Evolutionary conservation across 2,113 vertebrate genomes (phyloP).

Genomic region (Rhinolophus ferrumequinum): DNA sequence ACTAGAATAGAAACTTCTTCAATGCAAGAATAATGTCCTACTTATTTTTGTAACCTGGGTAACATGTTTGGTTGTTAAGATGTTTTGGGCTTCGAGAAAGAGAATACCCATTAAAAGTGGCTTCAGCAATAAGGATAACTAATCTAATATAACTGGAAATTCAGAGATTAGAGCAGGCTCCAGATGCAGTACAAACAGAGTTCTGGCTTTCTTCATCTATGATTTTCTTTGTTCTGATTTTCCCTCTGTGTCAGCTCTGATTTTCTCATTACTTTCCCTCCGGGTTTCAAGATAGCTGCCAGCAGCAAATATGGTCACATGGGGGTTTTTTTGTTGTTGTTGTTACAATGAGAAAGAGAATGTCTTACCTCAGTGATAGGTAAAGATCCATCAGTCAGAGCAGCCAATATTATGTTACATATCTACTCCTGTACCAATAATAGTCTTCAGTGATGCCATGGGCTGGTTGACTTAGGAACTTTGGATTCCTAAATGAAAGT

Average conservation of each 20-base stretch:
- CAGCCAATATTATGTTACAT: background rate
- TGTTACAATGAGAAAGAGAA: background rate
- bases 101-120: background rate
- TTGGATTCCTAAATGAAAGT: background rate
- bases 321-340: background rate
- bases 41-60: background rate
- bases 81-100: background rate
- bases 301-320: background rate
- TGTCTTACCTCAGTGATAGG: background rate
- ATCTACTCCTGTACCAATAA: background rate
- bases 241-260: background rate
- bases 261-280: background rate
- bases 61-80: background rate
- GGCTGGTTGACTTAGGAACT: background rate
- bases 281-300: background rate
- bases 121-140: conserved; percentile 9
- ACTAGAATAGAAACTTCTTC: background rate
- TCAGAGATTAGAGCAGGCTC: background rate
- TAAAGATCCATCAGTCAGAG: background rate
- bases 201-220: background rate
- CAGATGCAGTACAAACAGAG: background rate
- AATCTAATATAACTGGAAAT: background rate
- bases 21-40: background rate
- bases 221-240: background rate
- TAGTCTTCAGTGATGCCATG: background rate